Evolutionary conservation across 2,797 vertebrate species (phyloP), one percentile per base, ranked within the genome.

Genomic region (Rhodeus uyekii): DNA sequence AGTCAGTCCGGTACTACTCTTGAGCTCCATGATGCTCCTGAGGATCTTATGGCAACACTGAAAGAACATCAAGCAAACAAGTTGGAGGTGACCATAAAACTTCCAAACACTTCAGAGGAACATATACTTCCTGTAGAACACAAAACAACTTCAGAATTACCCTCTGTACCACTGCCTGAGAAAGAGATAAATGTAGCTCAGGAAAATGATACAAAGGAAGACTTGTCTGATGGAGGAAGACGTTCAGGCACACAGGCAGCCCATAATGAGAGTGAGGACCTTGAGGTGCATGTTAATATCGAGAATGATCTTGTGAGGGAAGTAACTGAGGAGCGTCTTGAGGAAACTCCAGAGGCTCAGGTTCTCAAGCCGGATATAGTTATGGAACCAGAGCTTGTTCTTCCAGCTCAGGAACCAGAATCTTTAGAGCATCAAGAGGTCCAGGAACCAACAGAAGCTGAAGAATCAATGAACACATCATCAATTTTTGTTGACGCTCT

Each of bases 1-100:
- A 80, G 89, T 44, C 92, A 84, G 24, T 92, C 95, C 36, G 95
- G 97, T 84, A 95, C 94, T 46, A 94, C 95, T 13, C 89, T 96
- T 50, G 97, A 98, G 68, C 97, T 92, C 85, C 94, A 95, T 5
- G 96, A 97, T 85, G 95, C 96, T 10, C 91, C 94, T 12, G 89
- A 86, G 7, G 93, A 95, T 39, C 89, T 92, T 16, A 92, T 93
- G 82, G 87, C 83, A 71, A 89, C 91, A 36, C 83, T 87, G 32
- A 82, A 88, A 32, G 87, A 84, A 16, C 53, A 84, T 82, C 85
- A 83, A 32, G 85, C 87, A 58, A 84, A 78, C 38, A 65, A 50
- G 50, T 12, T 34, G 29, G 85, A 84, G 29, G 60, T 86, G 16
- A 64, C 84, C 0, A 3, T 86, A 13, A 83, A 42, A 63, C 29